Conservation (phyloP, 2,888 invertebrate species). For the Aricia artaxerxes region DNA sequence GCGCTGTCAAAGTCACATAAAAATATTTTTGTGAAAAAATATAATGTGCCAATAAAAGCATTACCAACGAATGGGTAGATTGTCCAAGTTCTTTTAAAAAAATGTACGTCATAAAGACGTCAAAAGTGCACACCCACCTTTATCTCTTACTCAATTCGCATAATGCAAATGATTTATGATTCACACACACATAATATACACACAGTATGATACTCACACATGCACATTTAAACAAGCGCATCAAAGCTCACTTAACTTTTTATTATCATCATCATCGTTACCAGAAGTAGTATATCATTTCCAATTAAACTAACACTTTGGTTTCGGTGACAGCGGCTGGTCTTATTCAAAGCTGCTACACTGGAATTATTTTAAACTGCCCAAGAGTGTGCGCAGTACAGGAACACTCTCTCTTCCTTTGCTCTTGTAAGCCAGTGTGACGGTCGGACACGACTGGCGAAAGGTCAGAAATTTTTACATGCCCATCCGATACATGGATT, state of each 20-base stretch:
- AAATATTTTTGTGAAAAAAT: no score
- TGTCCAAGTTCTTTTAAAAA: no score
- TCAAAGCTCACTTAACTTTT: constrained; percentile 10
- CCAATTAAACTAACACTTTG: no score
- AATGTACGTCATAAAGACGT: background rate
- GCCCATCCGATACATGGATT: background rate
- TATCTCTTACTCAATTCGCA: constrained; percentile 18
- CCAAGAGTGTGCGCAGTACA: background rate
- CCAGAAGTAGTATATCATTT: background rate
- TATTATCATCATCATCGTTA: constrained; percentile 1
- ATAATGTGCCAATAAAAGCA: no score
- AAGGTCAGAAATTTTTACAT: no score
- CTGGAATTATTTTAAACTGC: background rate
- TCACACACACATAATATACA: background rate
- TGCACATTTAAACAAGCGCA: background rate
- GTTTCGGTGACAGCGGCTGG: no score
- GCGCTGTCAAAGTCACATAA: no score
- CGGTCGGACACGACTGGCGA: no score
- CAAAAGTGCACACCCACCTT: background rate
- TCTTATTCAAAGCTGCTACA: no score
- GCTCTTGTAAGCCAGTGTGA: background rate
- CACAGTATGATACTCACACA: background rate
- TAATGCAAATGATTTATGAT: constrained; percentile 20
- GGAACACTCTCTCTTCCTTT: background rate
- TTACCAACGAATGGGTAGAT: no score